phyloP scores from a whole-genome alignment of 1,140 invertebrate species.

The Calephelis nemesis region DNA sequence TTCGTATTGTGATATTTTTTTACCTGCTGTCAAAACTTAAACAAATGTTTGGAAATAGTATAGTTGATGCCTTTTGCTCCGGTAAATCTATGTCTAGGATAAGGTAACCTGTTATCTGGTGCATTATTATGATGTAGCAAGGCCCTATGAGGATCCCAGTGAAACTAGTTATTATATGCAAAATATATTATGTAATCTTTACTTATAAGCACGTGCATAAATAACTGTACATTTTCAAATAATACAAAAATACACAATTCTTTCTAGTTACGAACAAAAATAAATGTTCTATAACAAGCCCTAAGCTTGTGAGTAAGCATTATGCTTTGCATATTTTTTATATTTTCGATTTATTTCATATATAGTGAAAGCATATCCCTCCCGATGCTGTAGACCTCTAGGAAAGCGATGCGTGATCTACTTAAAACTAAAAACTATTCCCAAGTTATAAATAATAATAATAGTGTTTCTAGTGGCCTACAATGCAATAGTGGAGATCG shows the following conservation, averaged over 20 bases:
- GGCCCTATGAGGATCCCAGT: slow-evolving; percentile 8
- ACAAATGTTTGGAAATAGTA: too few relatives aligned
- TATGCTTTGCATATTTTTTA: slow-evolving; percentile 15
- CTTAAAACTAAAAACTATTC: slow-evolving; percentile 32
- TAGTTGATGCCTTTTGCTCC: not conserved
- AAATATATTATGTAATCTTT: slow-evolving; percentile 24
- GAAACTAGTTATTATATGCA: slow-evolving; percentile 22
- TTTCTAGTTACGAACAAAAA: slow-evolving; percentile 10
- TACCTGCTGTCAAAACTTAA: too few relatives aligned
- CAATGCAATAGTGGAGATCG: slow-evolving; percentile 36
- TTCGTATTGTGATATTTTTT: not conserved
- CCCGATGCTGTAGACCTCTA: slow-evolving; percentile 31
- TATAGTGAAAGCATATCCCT: slow-evolving; percentile 21
- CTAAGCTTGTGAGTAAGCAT: slow-evolving; percentile 8
- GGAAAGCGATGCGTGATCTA: slow-evolving; percentile 27
- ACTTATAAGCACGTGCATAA: slow-evolving; percentile 21
- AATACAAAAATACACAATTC: slow-evolving; percentile 16
- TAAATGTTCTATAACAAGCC: slow-evolving; percentile 3
- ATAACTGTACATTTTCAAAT: slow-evolving; percentile 21
- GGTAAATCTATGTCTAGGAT: not conserved
- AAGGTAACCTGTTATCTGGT: slow-evolving; percentile 1
- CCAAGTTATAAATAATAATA: slow-evolving; percentile 31
- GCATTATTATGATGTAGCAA: slow-evolving; percentile 5
- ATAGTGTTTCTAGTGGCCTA: slow-evolving; percentile 28
- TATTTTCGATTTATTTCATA: slow-evolving; percentile 17